These are phyloP conservation scores for Clavelina lepadiformis DNA, from an alignment of 23 tunicate species.

Conservation along the genomic window DNA sequence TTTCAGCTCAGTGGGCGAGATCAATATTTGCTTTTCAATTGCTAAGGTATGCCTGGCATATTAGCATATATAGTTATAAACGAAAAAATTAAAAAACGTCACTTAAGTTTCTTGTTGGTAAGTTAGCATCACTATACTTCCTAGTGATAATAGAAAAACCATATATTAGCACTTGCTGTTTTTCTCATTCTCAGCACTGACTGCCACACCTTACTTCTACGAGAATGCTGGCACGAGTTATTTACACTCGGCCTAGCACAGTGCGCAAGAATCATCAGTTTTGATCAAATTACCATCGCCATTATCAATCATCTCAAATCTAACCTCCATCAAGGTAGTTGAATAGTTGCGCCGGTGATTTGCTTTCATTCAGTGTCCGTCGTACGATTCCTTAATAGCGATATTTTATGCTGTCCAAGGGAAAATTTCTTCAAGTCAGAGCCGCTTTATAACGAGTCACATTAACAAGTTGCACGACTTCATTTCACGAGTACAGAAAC, in stretches of 20 bases:
- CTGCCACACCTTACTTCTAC: constrained; percentile 63
- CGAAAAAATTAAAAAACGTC: too few species aligned
- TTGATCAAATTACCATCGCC: constrained; percentile 48
- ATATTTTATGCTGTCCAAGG: constrained; percentile 12
- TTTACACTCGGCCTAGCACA: constrained; percentile 74
- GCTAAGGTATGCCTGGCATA: constrained; percentile 70
- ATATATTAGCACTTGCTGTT: too few species aligned
- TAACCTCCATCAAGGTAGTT: constrained; percentile 39
- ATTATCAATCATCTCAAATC: constrained; percentile 49
- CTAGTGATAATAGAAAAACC: too few species aligned
- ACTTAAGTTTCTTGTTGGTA: too few species aligned
- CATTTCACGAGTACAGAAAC: constrained; percentile 30
- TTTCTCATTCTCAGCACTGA: constrained; percentile 38
- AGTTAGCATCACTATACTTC: too few species aligned
- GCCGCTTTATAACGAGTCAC: constrained; percentile 22
- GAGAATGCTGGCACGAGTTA: constrained; percentile 86
- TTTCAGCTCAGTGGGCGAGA: constrained; percentile 88
- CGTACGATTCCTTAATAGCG: too few species aligned
- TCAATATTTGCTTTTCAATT: constrained; percentile 77
- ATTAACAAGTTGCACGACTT: constrained; percentile 53
- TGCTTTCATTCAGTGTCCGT: neutral
- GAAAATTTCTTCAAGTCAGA: constrained; percentile 14
- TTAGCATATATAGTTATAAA: too few species aligned
- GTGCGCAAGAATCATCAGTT: constrained; percentile 43
- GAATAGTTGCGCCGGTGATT: neutral